Conservation (phyloP, 1,140 invertebrate genomes). For the Helicorthomorpha holstii region DNA sequence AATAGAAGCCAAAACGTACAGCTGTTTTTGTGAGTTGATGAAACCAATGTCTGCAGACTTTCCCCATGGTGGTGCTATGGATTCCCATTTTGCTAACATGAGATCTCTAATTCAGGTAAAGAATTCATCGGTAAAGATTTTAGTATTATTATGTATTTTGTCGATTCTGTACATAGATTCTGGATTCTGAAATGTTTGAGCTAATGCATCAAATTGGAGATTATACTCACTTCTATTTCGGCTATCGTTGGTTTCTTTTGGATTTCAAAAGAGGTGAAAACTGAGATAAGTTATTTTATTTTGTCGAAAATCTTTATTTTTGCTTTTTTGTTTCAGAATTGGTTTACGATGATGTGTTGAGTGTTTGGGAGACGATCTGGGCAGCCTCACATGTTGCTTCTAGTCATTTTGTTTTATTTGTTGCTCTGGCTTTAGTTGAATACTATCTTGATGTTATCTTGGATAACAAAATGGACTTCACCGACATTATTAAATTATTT, state of each 20-base stretch:
- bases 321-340: constrained; percentile 39
- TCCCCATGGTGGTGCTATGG: constrained; percentile 83
- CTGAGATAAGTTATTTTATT: not conserved
- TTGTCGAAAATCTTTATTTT: constrained; percentile 7
- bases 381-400: constrained; percentile 72
- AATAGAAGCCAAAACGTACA: constrained; percentile 70
- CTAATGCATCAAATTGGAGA: constrained; percentile 87
- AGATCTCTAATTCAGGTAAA: constrained; percentile 41
- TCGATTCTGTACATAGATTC: constrained; percentile 42
- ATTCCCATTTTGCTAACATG: constrained; percentile 89
- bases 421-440: constrained; percentile 77
- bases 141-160: not conserved
- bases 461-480: constrained; percentile 91
- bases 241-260: constrained; percentile 77
- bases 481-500: constrained; percentile 94
- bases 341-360: constrained; percentile 75
- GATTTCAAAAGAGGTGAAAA: constrained; percentile 51
- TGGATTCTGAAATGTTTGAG: constrained; percentile 85
- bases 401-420: constrained; percentile 76
- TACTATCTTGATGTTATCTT: constrained; percentile 86
- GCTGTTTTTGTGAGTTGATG: constrained; percentile 82
- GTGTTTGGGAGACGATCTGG: constrained; percentile 93
- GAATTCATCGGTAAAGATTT: too few relatives aligned
- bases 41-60: constrained; percentile 77
- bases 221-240: constrained; percentile 96